Conservation (phyloP, 2,888 invertebrate species). For the Tetranychus piercei region DNA sequence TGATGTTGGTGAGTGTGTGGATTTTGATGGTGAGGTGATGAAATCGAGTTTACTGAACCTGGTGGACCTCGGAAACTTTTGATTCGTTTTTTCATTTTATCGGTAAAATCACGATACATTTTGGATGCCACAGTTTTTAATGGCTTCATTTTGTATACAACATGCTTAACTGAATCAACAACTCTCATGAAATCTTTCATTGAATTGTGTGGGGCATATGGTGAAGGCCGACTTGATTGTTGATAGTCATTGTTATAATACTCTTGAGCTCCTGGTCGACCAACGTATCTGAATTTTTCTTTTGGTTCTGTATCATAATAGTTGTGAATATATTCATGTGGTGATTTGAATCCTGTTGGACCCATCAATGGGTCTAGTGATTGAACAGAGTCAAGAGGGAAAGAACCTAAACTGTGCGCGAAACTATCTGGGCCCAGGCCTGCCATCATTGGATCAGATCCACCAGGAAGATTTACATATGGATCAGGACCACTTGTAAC, state of each 20-base stretch:
- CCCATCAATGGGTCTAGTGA: not conserved
- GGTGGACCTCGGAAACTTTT: slow-evolving; percentile 8
- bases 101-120: slow-evolving; percentile 13
- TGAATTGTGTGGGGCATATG: not conserved
- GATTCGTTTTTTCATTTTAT: not conserved
- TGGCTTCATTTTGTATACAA: slow-evolving; percentile 6
- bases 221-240: not conserved
- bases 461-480: not conserved
- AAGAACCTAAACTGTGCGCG: not conserved
- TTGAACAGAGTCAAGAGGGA: not conserved
- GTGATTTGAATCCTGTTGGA: slow-evolving; percentile 3
- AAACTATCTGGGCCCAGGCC: not conserved
- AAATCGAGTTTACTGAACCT: not conserved
- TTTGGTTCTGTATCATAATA: not conserved
- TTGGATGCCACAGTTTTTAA: slow-evolving; percentile 5
- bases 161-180: slow-evolving; percentile 12
- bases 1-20: not conserved
- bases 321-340: slow-evolving; percentile 8
- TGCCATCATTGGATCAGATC: not conserved
- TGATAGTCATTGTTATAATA: slow-evolving; percentile 1
- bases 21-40: not conserved
- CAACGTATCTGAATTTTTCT: not conserved
- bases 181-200: slow-evolving; percentile 7
- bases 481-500: not conserved
- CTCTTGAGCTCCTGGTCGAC: not conserved